phyloP scores from a whole-genome alignment of 2,888 invertebrate genomes.

The Ephialtes manifestator region DNA sequence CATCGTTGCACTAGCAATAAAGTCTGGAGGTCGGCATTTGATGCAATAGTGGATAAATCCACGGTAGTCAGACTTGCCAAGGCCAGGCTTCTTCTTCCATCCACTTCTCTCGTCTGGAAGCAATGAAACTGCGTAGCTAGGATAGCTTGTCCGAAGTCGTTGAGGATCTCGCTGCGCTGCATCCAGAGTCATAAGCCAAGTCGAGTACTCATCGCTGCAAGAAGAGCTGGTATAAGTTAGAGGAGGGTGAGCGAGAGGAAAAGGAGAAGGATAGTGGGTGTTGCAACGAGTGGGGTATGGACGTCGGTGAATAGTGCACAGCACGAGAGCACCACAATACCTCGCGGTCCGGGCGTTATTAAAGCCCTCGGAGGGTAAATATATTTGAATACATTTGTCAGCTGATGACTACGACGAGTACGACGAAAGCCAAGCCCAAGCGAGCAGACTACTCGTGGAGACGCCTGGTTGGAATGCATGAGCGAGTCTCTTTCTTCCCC shows the following conservation, averaged over 20 bases:
- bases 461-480: conserved; percentile 74
- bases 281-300: conserved; percentile 34
- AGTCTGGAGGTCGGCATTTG: background rate
- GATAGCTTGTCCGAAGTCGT: conserved; percentile 2
- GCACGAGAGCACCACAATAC: conserved; percentile 37
- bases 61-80: background rate
- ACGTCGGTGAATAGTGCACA: conserved; percentile 6
- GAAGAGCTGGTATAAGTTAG: conserved; percentile 1
- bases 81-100: background rate
- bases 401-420: conserved; percentile 72
- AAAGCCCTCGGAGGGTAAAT: conserved; percentile 73
- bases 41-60: background rate
- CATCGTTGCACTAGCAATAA: background rate
- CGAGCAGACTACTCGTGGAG: conserved; percentile 42
- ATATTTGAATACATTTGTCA: conserved; percentile 80
- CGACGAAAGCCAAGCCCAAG: conserved; percentile 37
- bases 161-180: conserved; percentile 12
- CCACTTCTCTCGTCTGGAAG: background rate
- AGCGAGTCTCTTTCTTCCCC: conserved; percentile 71
- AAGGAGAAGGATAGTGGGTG: conserved; percentile 23
- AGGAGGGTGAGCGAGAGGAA: background rate
- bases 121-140: background rate
- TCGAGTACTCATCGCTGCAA: conserved; percentile 48
- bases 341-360: conserved; percentile 61
- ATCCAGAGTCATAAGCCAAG: conserved; percentile 52